Conservation (phyloP, 1,140 invertebrate species). For the Antheraea mylitta region DNA sequence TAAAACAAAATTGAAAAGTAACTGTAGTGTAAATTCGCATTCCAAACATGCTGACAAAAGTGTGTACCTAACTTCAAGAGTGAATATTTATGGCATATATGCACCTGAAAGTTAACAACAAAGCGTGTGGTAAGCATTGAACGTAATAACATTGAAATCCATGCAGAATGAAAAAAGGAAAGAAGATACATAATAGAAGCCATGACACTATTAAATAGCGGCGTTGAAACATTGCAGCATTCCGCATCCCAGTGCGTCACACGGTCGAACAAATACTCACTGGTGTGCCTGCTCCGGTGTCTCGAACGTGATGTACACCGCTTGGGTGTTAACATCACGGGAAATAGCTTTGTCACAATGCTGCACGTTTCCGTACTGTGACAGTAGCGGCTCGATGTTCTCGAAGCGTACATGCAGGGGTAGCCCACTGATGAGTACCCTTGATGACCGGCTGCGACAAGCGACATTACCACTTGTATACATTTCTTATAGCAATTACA, state of each 20-base stretch:
- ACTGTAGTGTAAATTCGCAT: too few relatives aligned
- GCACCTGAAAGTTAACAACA: slow-evolving; percentile 5
- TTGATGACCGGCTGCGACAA: slow-evolving; percentile 86
- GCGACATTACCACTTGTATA: slow-evolving; percentile 52
- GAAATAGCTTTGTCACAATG: slow-evolving; percentile 91
- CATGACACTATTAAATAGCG: slow-evolving; percentile 4
- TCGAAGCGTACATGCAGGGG: slow-evolving; percentile 89
- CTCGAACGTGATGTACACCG: slow-evolving; percentile 92
- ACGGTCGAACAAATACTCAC: slow-evolving; percentile 81
- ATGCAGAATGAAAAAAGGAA: slow-evolving; percentile 11
- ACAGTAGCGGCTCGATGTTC: slow-evolving; percentile 90
- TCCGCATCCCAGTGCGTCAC: not conserved
- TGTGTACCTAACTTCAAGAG: too few relatives aligned
- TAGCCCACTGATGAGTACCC: slow-evolving; percentile 92
- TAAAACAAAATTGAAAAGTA: too few relatives aligned
- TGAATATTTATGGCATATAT: not conserved
- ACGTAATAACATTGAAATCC: not conserved
- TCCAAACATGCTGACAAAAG: too few relatives aligned
- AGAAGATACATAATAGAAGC: slow-evolving; percentile 10
- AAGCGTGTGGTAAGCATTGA: not conserved
- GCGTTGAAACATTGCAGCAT: slow-evolving; percentile 1
- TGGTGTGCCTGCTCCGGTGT: slow-evolving; percentile 92
- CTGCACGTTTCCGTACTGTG: slow-evolving; percentile 89
- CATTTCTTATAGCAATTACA: slow-evolving; percentile 6
- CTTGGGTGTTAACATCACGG: slow-evolving; percentile 88